Evolutionary conservation across 2,113 vertebrate species (phyloP).

Genomic region (Sander vitreus): DNA sequence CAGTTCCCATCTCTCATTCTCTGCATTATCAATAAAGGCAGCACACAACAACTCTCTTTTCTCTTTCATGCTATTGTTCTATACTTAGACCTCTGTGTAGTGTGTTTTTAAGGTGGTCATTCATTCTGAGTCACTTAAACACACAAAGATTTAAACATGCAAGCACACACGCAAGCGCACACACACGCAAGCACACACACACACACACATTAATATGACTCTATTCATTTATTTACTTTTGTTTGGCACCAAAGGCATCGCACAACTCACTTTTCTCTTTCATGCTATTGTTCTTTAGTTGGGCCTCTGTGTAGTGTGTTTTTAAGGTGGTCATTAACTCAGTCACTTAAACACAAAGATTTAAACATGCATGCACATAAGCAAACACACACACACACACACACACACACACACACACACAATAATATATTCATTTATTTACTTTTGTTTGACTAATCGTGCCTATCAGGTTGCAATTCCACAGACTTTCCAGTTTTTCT

Average conservation of each 20-base stretch:
- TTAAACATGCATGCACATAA: too few species aligned
- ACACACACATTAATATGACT: neutral
- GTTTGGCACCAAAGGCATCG: too few species aligned
- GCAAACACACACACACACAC: too few species aligned
- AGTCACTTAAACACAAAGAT: neutral
- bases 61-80: neutral
- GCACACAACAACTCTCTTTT: neutral
- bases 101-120: conserved; percentile 2
- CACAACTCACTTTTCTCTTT: neutral
- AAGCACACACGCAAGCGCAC: too few species aligned
- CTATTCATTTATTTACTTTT: neutral
- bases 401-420: too few species aligned
- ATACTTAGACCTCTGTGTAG: neutral
- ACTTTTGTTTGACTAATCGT: neutral
- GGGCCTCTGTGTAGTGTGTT: neutral
- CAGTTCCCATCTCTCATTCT: neutral
- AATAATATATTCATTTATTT: too few species aligned
- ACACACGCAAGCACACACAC: neutral
- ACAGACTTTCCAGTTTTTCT: neutral
- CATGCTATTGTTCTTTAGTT: neutral
- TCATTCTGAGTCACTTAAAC: neutral
- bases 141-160: neutral
- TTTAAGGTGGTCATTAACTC: neutral
- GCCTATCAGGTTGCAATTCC: neutral
- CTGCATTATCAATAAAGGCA: neutral